Conservation (phyloP, 2,797 vertebrate genomes). For the Coendou prehensilis region DNA sequence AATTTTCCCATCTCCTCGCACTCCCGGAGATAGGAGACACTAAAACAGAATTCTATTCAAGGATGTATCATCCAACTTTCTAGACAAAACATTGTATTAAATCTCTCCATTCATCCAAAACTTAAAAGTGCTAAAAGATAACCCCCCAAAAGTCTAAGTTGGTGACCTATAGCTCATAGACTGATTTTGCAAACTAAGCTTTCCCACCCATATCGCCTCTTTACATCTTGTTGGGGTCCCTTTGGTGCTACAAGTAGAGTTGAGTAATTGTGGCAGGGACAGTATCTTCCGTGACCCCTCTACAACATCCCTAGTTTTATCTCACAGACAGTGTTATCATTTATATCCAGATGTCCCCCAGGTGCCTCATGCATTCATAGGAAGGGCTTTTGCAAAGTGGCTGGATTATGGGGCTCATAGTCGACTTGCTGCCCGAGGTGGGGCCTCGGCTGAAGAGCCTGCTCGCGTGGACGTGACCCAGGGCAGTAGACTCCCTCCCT, state of each 20-base stretch:
- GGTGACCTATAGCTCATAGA: accelerated
- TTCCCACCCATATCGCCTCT: neutral
- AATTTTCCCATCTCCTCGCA: neutral
- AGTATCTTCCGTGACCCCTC: neutral
- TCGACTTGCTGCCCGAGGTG: neutral
- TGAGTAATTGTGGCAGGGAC: neutral
- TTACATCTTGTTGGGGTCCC: accelerated
- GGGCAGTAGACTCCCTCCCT: too few species aligned
- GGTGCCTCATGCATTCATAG: neutral
- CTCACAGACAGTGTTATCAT: neutral
- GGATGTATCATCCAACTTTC: neutral
- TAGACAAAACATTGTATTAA: neutral
- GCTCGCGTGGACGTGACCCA: neutral
- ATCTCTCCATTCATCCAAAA: neutral
- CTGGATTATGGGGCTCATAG: neutral
- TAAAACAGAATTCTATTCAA: neutral
- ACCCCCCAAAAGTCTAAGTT: neutral
- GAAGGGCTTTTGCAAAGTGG: neutral
- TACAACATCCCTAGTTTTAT: neutral
- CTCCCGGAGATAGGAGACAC: neutral
- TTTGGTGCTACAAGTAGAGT: neutral
- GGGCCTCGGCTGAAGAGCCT: neutral
- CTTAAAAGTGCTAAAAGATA: conserved; percentile 28
- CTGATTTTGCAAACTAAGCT: neutral
- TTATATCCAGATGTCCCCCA: neutral